A percentile compares a stretch with the other conserved stretches of the same genome.
These are phyloP conservation scores for Leptinotarsa haldemani DNA, from an alignment of 2,888 invertebrate species.

Conservation along the genomic window DNA sequence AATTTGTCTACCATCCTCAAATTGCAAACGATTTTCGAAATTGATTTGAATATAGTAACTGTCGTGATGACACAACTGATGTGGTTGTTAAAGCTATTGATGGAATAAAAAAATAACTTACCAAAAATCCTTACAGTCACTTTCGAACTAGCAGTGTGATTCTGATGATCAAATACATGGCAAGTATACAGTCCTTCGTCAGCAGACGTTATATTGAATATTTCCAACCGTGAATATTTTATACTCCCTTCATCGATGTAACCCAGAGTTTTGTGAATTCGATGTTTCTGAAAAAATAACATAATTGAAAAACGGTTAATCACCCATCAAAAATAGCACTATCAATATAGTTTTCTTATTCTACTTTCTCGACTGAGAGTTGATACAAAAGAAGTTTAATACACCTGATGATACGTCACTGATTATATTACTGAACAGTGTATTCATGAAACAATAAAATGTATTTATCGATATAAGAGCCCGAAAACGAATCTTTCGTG, in stretches of 20 bases:
- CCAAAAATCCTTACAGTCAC: slow-evolving; percentile 51
- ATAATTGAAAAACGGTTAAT: too few species aligned
- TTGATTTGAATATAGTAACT: not conserved
- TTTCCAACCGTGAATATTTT: slow-evolving; percentile 43
- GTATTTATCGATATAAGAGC: too few species aligned
- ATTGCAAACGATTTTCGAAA: too few species aligned
- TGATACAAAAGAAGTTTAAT: too few species aligned
- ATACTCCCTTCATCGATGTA: slow-evolving; percentile 20
- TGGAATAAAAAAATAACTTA: slow-evolving; percentile 34
- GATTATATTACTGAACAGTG: too few species aligned
- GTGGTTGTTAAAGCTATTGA: not conserved
- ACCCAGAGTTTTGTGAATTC: not conserved
- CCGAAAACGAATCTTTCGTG: too few species aligned
- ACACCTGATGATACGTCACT: too few species aligned
- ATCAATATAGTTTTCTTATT: too few species aligned
- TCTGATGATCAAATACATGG: slow-evolving; percentile 55
- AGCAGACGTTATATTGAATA: slow-evolving; percentile 48
- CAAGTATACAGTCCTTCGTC: slow-evolving; percentile 60
- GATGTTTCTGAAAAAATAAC: not conserved
- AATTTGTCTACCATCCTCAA: too few species aligned
- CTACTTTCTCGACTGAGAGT: too few species aligned
- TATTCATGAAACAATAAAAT: too few species aligned
- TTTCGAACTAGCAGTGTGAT: slow-evolving; percentile 41
- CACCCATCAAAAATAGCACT: too few species aligned
- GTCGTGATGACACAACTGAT: not conserved